Evolutionary conservation across 1,140 invertebrate species (phyloP).

Genomic region (Acarapis woodi): DNA sequence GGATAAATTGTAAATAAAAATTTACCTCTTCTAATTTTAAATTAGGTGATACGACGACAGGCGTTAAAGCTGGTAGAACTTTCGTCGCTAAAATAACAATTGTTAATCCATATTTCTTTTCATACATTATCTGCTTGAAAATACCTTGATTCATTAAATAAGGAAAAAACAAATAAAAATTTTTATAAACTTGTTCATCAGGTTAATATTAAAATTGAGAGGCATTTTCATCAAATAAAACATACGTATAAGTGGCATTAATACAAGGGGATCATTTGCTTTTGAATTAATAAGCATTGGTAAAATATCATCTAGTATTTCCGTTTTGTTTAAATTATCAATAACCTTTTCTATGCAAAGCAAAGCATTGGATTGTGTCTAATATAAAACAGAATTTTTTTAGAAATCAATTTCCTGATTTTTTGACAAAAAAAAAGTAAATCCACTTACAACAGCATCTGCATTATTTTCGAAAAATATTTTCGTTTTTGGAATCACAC

Average conservation of each 20-base stretch:
- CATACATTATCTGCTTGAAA: conserved; percentile 62
- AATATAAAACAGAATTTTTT: background rate
- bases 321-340: conserved; percentile 48
- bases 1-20: no score
- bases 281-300: conserved; percentile 61
- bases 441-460: conserved; percentile 18
- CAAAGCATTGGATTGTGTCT: conserved; percentile 17
- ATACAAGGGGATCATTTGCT: conserved; percentile 40
- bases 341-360: conserved; percentile 34
- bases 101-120: conserved; percentile 55
- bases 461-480: conserved; percentile 56
- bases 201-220: no score
- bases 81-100: conserved; percentile 72
- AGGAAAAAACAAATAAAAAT: no score
- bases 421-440: no score
- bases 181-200: conserved; percentile 1
- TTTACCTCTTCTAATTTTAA: conserved; percentile 50
- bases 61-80: conserved; percentile 66
- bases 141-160: conserved; percentile 51
- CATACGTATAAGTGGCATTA: conserved; percentile 22
- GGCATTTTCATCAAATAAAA: no score
- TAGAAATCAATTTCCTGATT: background rate
- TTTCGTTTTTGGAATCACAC: conserved; percentile 60
- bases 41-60: conserved; percentile 64
- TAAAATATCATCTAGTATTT: conserved; percentile 68